These are phyloP conservation scores for Genyomyrus donnyi DNA, from an alignment of 2,113 vertebrate species.

Conservation along the genomic window DNA sequence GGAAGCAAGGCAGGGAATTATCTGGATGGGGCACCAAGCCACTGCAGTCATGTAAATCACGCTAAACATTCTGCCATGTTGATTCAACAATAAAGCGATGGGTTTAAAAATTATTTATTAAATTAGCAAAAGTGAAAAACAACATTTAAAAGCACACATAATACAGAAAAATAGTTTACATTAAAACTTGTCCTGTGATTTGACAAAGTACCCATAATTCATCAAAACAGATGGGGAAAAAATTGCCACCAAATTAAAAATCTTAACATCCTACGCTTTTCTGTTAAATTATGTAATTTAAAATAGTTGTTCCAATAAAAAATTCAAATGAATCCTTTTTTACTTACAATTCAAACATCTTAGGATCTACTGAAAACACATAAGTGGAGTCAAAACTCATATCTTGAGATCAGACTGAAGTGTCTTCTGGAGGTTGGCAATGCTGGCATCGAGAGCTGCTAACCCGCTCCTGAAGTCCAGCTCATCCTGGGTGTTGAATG, in stretches of 20 bases:
- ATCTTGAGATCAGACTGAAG: conserved; percentile 62
- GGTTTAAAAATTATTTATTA: not conserved
- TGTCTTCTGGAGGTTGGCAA: conserved; percentile 77
- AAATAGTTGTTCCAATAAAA: not conserved
- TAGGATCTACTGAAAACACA: not conserved
- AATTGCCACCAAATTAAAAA: not conserved
- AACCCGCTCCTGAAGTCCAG: conserved; percentile 77
- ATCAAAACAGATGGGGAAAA: not conserved
- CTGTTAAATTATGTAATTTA: not conserved
- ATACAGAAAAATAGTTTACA: not conserved
- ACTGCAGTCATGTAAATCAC: not conserved
- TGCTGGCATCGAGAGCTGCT: conserved; percentile 83
- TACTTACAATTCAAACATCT: not conserved
- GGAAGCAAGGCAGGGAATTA: too few species aligned
- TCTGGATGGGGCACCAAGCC: not conserved
- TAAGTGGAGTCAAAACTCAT: conserved; percentile 36
- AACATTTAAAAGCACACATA: not conserved
- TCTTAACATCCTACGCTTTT: not conserved
- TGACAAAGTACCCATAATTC: not conserved
- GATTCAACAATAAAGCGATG: not conserved
- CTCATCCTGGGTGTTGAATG: conserved; percentile 78
- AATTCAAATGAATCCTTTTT: not conserved
- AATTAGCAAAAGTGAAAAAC: not conserved
- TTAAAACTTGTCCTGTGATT: not conserved
- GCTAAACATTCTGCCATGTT: not conserved